These are phyloP conservation scores for Python bivittatus DNA, from an alignment of 2,113 vertebrate species.

Conservation along the genomic window DNA sequence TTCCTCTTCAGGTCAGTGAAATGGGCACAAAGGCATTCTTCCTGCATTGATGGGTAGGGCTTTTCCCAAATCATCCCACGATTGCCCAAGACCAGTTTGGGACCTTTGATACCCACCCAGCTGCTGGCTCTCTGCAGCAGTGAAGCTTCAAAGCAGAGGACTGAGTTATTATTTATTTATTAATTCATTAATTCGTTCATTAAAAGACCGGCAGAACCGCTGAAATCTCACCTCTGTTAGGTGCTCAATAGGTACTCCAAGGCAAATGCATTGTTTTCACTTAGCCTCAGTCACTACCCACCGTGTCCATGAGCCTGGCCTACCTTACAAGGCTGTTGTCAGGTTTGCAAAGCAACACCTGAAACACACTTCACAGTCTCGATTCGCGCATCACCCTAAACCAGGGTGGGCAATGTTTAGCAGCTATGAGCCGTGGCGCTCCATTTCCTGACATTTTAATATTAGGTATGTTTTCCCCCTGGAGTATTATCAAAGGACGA, in stretches of 20 bases:
- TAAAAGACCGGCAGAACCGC: too few relatives aligned
- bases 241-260: too few relatives aligned
- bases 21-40: not conserved
- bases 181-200: not conserved
- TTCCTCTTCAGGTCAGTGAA: slow-evolving; percentile 60
- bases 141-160: too few relatives aligned
- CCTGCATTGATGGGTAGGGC: not conserved
- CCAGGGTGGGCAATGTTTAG: too few relatives aligned
- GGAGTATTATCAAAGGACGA: too few relatives aligned
- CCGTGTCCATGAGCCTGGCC: not conserved
- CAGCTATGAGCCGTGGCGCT: too few relatives aligned
- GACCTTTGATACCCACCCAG: not conserved
- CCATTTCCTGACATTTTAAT: too few relatives aligned
- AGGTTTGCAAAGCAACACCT: not conserved
- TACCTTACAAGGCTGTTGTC: not conserved
- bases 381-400: too few relatives aligned
- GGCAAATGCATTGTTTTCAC: not conserved
- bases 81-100: not conserved
- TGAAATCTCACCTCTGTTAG: too few relatives aligned
- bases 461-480: too few relatives aligned
- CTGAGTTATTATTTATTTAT: too few relatives aligned
- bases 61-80: not conserved
- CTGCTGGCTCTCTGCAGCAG: too few relatives aligned
- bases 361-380: not conserved
- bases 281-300: not conserved